Evolutionary conservation across 2,888 invertebrate species (phyloP).

Genomic region (Lepidonotus clava): DNA sequence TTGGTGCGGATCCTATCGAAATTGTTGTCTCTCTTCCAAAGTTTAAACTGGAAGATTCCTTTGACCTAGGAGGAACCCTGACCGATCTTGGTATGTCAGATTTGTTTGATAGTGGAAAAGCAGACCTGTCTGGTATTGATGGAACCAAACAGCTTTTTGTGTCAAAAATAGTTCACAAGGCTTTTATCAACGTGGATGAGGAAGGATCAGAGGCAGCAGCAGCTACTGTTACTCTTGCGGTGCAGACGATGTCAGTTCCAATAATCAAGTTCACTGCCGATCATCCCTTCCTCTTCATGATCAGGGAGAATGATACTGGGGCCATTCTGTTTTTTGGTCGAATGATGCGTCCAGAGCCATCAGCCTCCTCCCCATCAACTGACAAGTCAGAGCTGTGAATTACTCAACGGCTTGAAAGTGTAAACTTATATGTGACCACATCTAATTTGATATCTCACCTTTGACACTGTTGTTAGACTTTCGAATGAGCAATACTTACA

Average conservation of each 20-base stretch:
- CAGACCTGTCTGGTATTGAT: conserved; percentile 75
- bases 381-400: neutral
- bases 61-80: conserved; percentile 59
- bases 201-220: conserved; percentile 71
- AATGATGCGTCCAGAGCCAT: neutral
- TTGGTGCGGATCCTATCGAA: neutral
- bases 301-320: conserved; percentile 62
- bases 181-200: conserved; percentile 73
- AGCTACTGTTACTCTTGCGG: conserved; percentile 65
- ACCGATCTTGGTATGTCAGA: conserved; percentile 61
- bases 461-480: no score
- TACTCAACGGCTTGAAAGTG: no score
- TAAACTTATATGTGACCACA: no score
- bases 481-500: no score
- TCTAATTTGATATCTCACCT: no score
- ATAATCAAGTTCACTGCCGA: conserved; percentile 58
- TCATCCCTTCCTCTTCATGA: conserved; percentile 66
- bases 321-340: conserved; percentile 58
- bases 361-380: no score
- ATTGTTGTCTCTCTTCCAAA: conserved; percentile 58
- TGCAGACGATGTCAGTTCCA: conserved; percentile 10
- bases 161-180: conserved; percentile 75
- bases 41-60: conserved; percentile 63
- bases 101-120: conserved; percentile 67
- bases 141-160: conserved; percentile 67